Base-by-base conservation (phyloP, 2,888 invertebrate genomes). In the Rhabditoides inermis region DNA sequence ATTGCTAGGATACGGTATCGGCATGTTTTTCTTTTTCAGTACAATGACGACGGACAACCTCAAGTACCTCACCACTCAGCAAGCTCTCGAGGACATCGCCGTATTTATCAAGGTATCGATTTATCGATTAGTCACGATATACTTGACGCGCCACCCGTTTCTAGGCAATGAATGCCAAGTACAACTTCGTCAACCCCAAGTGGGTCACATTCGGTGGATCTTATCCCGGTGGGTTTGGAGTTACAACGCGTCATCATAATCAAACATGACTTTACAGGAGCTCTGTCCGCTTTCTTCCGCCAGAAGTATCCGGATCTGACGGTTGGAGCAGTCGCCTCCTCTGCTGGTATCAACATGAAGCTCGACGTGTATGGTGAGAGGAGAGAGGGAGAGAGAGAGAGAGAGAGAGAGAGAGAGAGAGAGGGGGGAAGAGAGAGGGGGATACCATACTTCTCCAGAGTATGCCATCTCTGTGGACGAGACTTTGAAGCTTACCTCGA, bases 41-140 rank as follows among this genome's bases (percentile, higher is more conserved):
- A n/a, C n/a, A n/a, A n/a, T n/a, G n/a, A n/a, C n/a, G n/a, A n/a
- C n/a, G n/a, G n/a, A n/a, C n/a, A n/a, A n/a, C n/a, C n/a, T n/a
- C n/a, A n/a, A n/a, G n/a, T n/a, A n/a, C n/a, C n/a, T n/a, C n/a
- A n/a, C n/a, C n/a, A n/a, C n/a, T n/a, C n/a, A n/a, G n/a, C n/a
- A n/a, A n/a, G n/a, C n/a, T n/a, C n/a, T n/a, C n/a, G n/a, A n/a
- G 0, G 94, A 94, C 79, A 79, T 90, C 51, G 89, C 90, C 0
- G 81, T 82, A 63, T 94, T 94, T 72, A 86, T 90, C 25, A 77
- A 78, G 47, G n/a, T n/a, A n/a, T n/a, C n/a, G 12, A 12, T 47
- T 41, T 26, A 55, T 56, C 30, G 27, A 22, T 10, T 3, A n/a
- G n/a, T n/a, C n/a, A n/a, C n/a, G n/a, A n/a, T n/a, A n/a, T n/a